Evolutionary conservation across 2,888 invertebrate genomes (phyloP), one percentile per base, ranked within the genome.

Genomic region (Caenorhabditis zanzibari): DNA sequence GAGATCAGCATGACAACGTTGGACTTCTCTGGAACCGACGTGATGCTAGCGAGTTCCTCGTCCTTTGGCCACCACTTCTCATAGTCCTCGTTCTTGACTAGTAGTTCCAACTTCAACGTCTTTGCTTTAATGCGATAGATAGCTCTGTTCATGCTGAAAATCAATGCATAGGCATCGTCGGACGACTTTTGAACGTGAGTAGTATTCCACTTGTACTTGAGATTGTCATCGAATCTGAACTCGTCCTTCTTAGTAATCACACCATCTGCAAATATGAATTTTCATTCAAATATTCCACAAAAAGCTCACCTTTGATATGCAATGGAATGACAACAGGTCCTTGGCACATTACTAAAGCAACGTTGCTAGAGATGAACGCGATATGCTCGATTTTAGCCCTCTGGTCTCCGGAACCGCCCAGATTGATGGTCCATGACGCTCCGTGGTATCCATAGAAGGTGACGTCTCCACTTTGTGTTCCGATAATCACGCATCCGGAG

Each of bases 381-480:
- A 79, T 52, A 9, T 72, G 66, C 24, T 63, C 38, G 19, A 63
- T 58, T 54, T 47, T 44, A 16, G 32, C 24, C 19, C 38, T 49
- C 12, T 10, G n/a, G 9, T 35, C 61, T 2, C 32, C 16, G 5
- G 9, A 19, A 6, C 66, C 64, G 9, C 44, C 63, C 38, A 82
- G 9, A 16, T 52, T 47, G n/a, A 47, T 26, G 2, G 35, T 35
- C 35, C 54, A 69, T 7, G 82, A 56, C 2, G 44, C 52, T 0
- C 82, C 82, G 0, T 63, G 14, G 19, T 19, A 47, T 5, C 74
- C 79, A 28, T 83, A 79, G n/a, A 79, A 49, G 3, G 63, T 52
- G 14, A 83, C 63, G 14, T 74, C 58, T 19, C 71, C 69, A n/a
- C 16, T 44, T n/a, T 24, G 54, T 7, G 82, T 79, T 16, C 61